Base-by-base conservation (phyloP, 2,113 vertebrate species). In the Hirundichthys speculiger region DNA sequence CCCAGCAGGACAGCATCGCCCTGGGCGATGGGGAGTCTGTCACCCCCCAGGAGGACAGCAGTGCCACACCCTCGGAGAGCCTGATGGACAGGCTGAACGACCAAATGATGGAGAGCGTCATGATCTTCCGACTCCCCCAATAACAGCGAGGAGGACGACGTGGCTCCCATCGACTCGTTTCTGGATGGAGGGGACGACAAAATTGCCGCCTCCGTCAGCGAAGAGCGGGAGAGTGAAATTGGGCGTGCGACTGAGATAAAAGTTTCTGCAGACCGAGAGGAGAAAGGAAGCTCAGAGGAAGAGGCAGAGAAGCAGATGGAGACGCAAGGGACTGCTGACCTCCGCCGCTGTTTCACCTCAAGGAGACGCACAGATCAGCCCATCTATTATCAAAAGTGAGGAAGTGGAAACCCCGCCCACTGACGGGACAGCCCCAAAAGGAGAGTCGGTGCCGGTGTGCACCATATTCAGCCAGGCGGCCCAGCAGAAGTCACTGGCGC, bases 91-190 rank as follows among this genome's bases (percentile, higher is more conserved):
- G 94, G 66, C 94, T 99, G 5, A 96, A 94, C 1, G 98, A 99
- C 39, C 96, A 98, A 60, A 95, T 98, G 96, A 98, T 99, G 97
- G 98, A 99, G 61, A 99, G 98, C 0, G 98, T 99, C 53, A 92
- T 99, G 82, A 99, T 99, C n/a, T 69, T 99, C 96, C 0, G 97
- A 99, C 87, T 99, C 98, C 0, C 96, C 97, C 0, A 98, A 95
- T 61, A 94, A 96, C 64, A 99, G 97, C 0, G 97, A 98, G 62
- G 97, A 98, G 65, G 97, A 96, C 9, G 96, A 98, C 1, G 84
- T 89, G 0, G 95, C 91, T 10, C 95, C 96, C 11, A 94, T 96
- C 4, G 95, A 95, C 45, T 93, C 93, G 12, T 79, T 96, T 39
- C 92, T 91, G 18, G 94, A 94, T 55, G 90, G 90, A 86, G 84